Conservation (phyloP, 2,113 vertebrate species). For the Psephotus haematonotus region DNA sequence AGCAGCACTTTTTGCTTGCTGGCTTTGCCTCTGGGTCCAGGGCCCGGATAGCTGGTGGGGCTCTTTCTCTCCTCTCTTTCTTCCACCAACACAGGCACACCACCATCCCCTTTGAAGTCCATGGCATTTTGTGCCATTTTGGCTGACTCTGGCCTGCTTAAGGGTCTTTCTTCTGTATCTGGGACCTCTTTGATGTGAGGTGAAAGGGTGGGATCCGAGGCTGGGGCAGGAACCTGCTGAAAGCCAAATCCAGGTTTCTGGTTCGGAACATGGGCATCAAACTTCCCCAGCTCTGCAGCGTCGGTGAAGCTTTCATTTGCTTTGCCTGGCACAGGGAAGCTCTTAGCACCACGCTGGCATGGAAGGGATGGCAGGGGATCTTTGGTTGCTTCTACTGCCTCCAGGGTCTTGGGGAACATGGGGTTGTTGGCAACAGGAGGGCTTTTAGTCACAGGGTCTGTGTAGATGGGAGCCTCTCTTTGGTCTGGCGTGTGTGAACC, state of each 20-base stretch:
- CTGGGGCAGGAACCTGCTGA: background rate
- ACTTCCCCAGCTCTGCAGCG: background rate
- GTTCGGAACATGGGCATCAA: background rate
- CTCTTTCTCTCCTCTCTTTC: background rate
- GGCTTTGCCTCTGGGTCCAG: background rate
- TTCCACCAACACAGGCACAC: background rate
- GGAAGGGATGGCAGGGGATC: background rate
- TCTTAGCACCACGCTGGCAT: background rate
- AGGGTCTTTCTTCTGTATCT: background rate
- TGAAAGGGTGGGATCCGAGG: background rate
- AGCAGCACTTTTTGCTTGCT: background rate
- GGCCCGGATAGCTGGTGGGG: background rate
- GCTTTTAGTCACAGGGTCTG: constrained; percentile 68
- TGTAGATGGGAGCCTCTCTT: constrained; percentile 62
- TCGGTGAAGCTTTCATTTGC: constrained; percentile 28
- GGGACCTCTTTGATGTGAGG: background rate
- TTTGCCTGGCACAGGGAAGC: background rate
- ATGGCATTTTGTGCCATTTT: background rate
- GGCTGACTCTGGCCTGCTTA: background rate
- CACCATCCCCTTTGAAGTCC: background rate
- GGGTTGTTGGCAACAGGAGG: constrained; percentile 73
- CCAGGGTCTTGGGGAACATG: constrained; percentile 62
- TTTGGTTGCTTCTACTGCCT: background rate
- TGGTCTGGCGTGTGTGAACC: background rate
- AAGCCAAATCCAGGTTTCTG: constrained; percentile 8